Evolutionary conservation across 2,797 vertebrate species (phyloP).

Genomic region (Coccyzus lansbergi): DNA sequence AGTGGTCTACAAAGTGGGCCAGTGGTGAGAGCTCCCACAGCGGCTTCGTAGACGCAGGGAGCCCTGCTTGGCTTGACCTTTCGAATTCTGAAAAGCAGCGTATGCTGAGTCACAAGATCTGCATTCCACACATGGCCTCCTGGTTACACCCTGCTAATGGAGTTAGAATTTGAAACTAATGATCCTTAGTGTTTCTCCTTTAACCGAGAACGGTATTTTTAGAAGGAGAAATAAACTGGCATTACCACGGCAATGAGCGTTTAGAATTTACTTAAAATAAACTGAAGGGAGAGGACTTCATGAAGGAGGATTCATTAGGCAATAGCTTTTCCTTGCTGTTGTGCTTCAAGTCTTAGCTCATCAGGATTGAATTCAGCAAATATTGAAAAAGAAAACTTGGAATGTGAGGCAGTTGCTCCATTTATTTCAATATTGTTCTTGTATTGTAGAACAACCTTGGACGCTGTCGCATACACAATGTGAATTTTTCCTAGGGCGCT

Average conservation of each 20-base stretch:
- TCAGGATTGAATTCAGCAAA: not conserved
- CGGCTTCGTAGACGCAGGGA: not conserved
- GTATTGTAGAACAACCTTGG: not conserved
- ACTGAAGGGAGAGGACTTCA: not conserved
- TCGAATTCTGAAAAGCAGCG: conserved; percentile 40
- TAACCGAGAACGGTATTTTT: not conserved
- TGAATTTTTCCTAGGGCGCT: not conserved
- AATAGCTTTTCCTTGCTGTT: not conserved
- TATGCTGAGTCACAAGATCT: conserved; percentile 60
- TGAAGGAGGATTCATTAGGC: not conserved
- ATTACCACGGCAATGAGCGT: not conserved
- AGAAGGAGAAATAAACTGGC: not conserved
- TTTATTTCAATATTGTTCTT: not conserved
- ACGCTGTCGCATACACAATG: not conserved
- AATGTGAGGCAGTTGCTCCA: not conserved
- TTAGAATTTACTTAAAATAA: conserved; percentile 1
- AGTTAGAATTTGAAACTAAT: conserved; percentile 34
- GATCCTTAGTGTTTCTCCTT: conserved; percentile 6
- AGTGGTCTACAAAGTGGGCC: not conserved
- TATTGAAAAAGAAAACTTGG: not conserved
- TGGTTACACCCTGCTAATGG: conserved; percentile 46
- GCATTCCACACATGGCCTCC: conserved; percentile 53
- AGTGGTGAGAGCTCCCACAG: not conserved
- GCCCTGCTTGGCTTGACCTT: conserved; percentile 49
- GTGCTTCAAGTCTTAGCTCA: not conserved